Base-by-base conservation (phyloP, 2,888 invertebrate genomes). In the Nomada ruficornis region DNA sequence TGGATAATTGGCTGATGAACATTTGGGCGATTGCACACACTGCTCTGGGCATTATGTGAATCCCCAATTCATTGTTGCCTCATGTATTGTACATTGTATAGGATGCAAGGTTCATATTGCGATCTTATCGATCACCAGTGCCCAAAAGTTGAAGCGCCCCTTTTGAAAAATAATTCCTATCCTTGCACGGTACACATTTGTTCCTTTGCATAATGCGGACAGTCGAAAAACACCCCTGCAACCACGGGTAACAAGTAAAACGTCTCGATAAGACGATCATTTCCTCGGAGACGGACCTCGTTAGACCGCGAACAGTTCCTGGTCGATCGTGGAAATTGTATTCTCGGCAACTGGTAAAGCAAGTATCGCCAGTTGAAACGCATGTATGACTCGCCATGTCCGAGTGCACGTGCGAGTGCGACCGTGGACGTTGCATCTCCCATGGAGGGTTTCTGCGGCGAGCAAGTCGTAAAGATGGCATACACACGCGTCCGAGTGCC, bases 271-370 rank as follows among this genome's bases (percentile, higher is more conserved):
- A 64, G 52, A 63, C 59, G 74, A 74, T 78, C 63, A 78, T 83
- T 83, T 71, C 71, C 44, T 2, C 23, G 62, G 65, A 75, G 65
- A 76, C 65, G 77, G 73, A 42, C 29, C 83, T 78, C 75, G 78
- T 83, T 83, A 83, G 44, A 65, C 60, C 55, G 63, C 20, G 4
- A 62, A 57, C 70, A 50, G 77, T 77, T 77, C 57, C 67, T 54
- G 54, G 42, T 55, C 72, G 73, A 83, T 70, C 77, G 50, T 54
- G 72, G 67, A 83, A 83, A 75, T 83, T 52, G 69, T 78, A 55
- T 83, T 72, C 83, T 11, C n/a, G 42, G 79, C 54, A 54, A 79
- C 76, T 44, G 76, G 76, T 71, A 29, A 65, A 63, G 67, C 76
- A n/a, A 47, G 67, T 83, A 76, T 84, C 29, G 52, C 62, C 20